Conservation (phyloP, 2,797 vertebrate species). For the Streptopelia turtur region DNA sequence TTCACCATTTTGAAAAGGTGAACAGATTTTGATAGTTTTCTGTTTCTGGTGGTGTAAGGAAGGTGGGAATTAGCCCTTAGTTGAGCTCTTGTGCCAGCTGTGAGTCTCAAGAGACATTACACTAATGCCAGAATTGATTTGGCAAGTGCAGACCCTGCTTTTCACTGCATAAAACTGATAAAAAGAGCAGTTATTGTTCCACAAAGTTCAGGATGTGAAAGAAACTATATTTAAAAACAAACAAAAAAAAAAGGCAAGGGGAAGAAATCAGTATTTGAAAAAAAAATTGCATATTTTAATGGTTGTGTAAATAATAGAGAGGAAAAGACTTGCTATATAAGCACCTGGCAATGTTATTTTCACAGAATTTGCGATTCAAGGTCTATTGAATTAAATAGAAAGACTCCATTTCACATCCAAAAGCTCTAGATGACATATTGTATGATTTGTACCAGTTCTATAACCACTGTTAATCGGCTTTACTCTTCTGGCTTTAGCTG, state of each 20-base stretch:
- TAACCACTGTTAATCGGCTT: not conserved
- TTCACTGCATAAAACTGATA: not conserved
- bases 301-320: not conserved
- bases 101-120: not conserved
- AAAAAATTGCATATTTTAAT: not conserved
- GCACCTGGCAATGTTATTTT: not conserved
- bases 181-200: not conserved
- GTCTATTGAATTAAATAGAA: not conserved
- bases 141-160: not conserved
- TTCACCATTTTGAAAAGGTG: not conserved
- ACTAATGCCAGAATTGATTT: not conserved
- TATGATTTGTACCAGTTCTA: not conserved
- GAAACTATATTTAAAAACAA: not conserved
- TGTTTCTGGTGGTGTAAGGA: not conserved
- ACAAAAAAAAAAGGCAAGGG: not conserved
- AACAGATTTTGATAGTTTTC: not conserved
- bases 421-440: not conserved
- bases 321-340: not conserved
- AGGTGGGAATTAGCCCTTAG: not conserved
- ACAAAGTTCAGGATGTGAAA: not conserved
- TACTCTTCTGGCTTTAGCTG: not conserved
- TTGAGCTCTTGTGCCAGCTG: rapidly evolving
- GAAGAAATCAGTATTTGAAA: not conserved
- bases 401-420: not conserved
- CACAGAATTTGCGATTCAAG: not conserved